Base-by-base conservation (phyloP, 2,113 vertebrate species). In the Bettongia penicillata region DNA sequence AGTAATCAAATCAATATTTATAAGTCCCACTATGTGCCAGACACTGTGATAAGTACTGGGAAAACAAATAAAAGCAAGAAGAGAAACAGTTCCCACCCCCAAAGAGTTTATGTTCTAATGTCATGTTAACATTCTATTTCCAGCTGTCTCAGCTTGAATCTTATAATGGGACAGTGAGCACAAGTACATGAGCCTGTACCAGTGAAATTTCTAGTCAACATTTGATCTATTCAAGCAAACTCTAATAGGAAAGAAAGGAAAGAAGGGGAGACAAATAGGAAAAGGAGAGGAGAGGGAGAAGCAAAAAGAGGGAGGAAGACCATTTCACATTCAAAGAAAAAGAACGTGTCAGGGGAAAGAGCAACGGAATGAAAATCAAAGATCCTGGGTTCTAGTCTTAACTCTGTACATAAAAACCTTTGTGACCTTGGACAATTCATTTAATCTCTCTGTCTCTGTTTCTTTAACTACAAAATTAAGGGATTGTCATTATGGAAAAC, bases 161-260 rank as follows among this genome's bases (percentile, higher is more conserved):
- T 51, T 22, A 22, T 77, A 84, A 92, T 52, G 16, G 47, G 47
- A 90, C 2, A 11, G 89, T 26, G 90, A 96, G n/a, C 68, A 0
- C 12, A n/a, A n/a, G 50, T 89, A 89, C 26, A 22, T 49, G 53
- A 16, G n/a, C 24, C 6, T 94, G 93, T 89, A 37, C 14, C 26
- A 23, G 11, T 90, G 77, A 50, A 68, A 90, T 89, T 57, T 28
- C 90, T 94, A 53, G 91, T n/a, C 61, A 92, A 28, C 49, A 47
- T 91, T 93, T 91, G 92, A 91, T 93, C 96, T 91, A 92, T 95
- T 89, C 53, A 91, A 26, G 91, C 51, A 53, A 95, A 90, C 61
- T 91, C 94, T 25, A 93, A 77, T 19, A 8, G 90, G 55, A 47
- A 92, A 51, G 28, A 9, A 5, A n/a, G 3, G 37, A 50, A 91